Base-by-base conservation (phyloP, 2,797 vertebrate species). In the Holocentrus rufus region DNA sequence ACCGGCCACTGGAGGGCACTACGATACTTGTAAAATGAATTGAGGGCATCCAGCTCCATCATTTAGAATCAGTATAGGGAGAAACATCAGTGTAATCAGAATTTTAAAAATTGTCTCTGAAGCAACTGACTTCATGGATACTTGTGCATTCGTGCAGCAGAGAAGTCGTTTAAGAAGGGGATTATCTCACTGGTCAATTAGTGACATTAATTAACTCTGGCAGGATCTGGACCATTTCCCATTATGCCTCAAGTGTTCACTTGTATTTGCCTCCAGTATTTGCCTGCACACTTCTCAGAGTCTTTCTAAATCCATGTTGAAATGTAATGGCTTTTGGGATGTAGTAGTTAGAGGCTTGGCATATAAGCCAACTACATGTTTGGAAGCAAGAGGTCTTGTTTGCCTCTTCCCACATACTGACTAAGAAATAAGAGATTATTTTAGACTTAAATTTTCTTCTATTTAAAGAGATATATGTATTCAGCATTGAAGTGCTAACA, bases 1-100 rank as follows among this genome's bases (percentile, higher is more conserved):
- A 65, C 36, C 44, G 20, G 25, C 85, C 90, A 71, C 87, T 65
- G 57, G 87, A 63, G 70, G 88, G 90, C 0, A 84, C 80, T 81
- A 72, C 0, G 66, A 52, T 22, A 36, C 58, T 47, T 57, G 14
- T 1, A 3, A 7, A 66, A 17, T 11, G 2, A 46, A 7, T 11
- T 9, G 7, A 10, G 6, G 52, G 47, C 13, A 8, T n/a, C 57
- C 9, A 18, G 14, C 39, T 42, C 4, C 14, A 11, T 11, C 39
- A 27, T 27, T 27, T 42, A 13, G 4, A 14, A 42, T 14, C 14
- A 14, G 39, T 14, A 4, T 42, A 1, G 5, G 44, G 17, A 49
- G 46, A n/a, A 49, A n/a, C 25, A n/a, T 5, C n/a, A 49, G 46
- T n/a, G n/a, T 8, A 46, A 17, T 17, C 11, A 46, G 44, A 14